Percentiles rank a stretch among this genome's conserved stretches.
Evolutionary conservation across 1,140 invertebrate genomes (phyloP).

Genomic region (Drosophila bipectinata): DNA sequence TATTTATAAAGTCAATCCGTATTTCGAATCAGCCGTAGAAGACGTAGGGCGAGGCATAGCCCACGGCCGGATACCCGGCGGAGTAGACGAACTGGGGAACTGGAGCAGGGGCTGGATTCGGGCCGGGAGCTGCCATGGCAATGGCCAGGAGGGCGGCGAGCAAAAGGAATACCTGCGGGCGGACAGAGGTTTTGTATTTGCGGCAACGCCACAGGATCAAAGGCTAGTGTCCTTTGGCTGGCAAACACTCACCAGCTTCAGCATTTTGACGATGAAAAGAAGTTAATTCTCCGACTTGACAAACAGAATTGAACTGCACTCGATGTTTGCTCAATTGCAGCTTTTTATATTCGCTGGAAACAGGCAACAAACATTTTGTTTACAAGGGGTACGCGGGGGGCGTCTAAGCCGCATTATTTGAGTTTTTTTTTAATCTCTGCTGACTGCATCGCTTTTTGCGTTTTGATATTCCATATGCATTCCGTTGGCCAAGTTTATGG

Average conservation of each 20-base stretch:
- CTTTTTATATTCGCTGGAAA: conserved; percentile 50
- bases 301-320: conserved; percentile 57
- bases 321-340: conserved; percentile 26
- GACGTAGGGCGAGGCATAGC: conserved; percentile 64
- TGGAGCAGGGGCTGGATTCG: conserved; percentile 52
- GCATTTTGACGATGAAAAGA: conserved; percentile 47
- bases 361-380: conserved; percentile 26
- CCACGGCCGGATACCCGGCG: conserved; percentile 62
- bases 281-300: conserved; percentile 38
- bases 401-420: conserved; percentile 43
- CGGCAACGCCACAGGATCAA: conserved; percentile 11
- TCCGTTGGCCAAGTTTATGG: conserved; percentile 56
- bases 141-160: conserved; percentile 64
- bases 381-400: conserved; percentile 1
- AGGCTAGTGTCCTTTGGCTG: conserved; percentile 10
- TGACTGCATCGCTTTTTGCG: conserved; percentile 54
- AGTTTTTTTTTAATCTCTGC: conserved; percentile 15
- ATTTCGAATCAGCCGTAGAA: conserved; percentile 58
- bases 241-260: conserved; percentile 65
- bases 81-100: conserved; percentile 64
- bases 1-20: conserved; percentile 20
- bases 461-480: conserved; percentile 70
- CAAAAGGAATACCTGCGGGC: conserved; percentile 61
- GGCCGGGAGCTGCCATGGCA: conserved; percentile 53
- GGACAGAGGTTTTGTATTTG: not conserved